Evolutionary conservation across 2,113 vertebrate genomes (phyloP), one percentile per base, ranked within the genome.

Genomic region (Silurus glanis): DNA sequence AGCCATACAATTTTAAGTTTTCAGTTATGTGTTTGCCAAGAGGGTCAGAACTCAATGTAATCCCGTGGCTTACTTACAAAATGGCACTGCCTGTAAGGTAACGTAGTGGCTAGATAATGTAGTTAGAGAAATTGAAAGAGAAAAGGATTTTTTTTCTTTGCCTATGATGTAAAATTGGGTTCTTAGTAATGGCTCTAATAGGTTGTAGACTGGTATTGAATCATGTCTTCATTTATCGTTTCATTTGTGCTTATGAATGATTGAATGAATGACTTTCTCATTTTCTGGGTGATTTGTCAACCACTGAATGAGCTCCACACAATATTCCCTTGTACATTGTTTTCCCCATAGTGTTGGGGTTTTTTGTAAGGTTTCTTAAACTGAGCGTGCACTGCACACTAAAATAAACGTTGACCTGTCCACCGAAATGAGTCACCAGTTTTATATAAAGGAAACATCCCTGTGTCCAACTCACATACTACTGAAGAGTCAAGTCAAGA

Each of bases 321-420:
- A 74, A 69, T 82, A 85, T 81, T 71, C 51, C 6, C 80, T 85
- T 89, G 85, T 87, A 89, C 25, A 83, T 79, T 74, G 51, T 53
- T 74, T 58, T 76, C 88, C 88, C 90, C 90, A 92, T 90, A 86
- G 87, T 91, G 89, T 92, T 55, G 28, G 92, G 91, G 91, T 90
- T 92, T 78, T 89, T 90, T 93, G 91, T 94, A 92, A 92, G 91
- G 88, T 92, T 94, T 92, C 90, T 90, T 86, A 83, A 91, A 89
- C 80, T 84, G 62, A 91, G 80, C 87, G 90, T 91, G 88, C 85
- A 90, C 90, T 90, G 90, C 92, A 91, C 92, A 93, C 91, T 90
- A 94, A 94, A 94, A 81, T 88, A 85, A 83, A 88, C 87, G 87
- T 72, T 85, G 64, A 81, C 81, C 74, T 89, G 90, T 87, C 89